Evolutionary conservation across 2,797 vertebrate genomes (phyloP), one percentile per base, ranked within the genome.

Genomic region (Selene dorsalis): DNA sequence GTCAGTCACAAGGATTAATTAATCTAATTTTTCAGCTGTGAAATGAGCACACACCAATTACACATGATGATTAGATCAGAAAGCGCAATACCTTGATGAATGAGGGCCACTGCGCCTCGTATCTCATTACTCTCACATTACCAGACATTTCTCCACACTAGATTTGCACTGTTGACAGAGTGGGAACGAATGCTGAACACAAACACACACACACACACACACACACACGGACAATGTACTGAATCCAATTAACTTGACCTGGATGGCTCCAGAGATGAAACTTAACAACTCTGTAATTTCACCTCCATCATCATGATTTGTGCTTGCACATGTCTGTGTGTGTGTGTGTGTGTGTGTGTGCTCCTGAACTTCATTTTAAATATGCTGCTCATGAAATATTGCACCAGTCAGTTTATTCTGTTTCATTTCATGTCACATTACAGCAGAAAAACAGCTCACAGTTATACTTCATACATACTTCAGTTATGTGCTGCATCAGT

Each of bases 1-100:
- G 24, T 52, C 67, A 73, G 45, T 73, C 55, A 47, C 16, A 14
- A 28, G 50, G 13, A 80, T 79, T 69, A 43, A 81, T 82, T 72
- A 18, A 53, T 39, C 41, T 14, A 38, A 41, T 60, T 65, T 57
- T 41, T 72, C 41, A 66, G 17, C 45, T 69, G 35, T 80, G 57
- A 82, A 75, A 77, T 70, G 18, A 67, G 53, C 52, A 78, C 4
- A 50, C 56, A 53, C 30, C 20, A 53, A 64, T 48, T 20, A 47
- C 24, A 64, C 43, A 48, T 14, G 4, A n/a, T 48, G 61, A 48
- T 64, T 30, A 64, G 45, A 64, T 64, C 26, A 22, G 11, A 32
- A 16, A 50, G 17, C 5, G 22, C 1, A 30, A 58, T 35, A 20
- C 26, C 62, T 64, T 35, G 45, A 50, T 48, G 28, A 67, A 22